Conservation (phyloP, 2,113 vertebrate genomes). For the Vulpes ferrilata region DNA sequence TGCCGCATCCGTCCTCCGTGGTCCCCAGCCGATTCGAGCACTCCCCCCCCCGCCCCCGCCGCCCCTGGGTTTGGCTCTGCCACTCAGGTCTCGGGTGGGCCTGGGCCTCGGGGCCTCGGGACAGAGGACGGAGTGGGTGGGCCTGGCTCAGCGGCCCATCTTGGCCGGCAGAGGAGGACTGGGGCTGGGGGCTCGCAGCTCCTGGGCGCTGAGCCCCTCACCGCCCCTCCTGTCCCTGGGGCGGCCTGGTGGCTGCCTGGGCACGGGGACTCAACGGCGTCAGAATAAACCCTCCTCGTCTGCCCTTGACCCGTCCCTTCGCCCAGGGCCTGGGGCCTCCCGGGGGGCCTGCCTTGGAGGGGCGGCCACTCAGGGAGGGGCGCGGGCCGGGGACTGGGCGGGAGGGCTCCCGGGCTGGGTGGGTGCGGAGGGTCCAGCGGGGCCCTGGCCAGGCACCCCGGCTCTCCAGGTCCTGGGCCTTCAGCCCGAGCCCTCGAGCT, state of each 20-base stretch:
- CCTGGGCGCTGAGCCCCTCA: conserved; percentile 83
- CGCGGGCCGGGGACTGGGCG: not conserved
- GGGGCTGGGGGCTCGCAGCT: conserved; percentile 82
- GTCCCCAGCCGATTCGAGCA: not conserved
- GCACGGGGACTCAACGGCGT: conserved; percentile 80
- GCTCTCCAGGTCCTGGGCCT: not conserved
- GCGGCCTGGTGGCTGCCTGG: conserved; percentile 85
- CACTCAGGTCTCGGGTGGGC: not conserved
- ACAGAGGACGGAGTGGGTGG: not conserved
- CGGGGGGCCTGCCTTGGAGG: not conserved
- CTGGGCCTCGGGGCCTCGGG: not conserved
- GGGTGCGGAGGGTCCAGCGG: too few relatives aligned
- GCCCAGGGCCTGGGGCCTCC: not conserved
- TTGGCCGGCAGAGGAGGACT: conserved; percentile 32
- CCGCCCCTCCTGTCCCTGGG: conserved; percentile 82
- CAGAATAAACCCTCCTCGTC: conserved; percentile 81
- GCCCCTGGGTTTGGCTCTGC: not conserved
- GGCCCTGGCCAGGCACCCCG: not conserved
- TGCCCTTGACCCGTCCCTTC: not conserved
- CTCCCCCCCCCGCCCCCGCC: too few relatives aligned
- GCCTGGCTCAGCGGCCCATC: not conserved
- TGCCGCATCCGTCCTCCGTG: not conserved
- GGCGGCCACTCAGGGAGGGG: not conserved
- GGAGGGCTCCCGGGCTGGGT: not conserved
- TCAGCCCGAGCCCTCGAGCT: not conserved